phyloP scores from a whole-genome alignment of 2,797 vertebrate genomes.

The Betta splendens region DNA sequence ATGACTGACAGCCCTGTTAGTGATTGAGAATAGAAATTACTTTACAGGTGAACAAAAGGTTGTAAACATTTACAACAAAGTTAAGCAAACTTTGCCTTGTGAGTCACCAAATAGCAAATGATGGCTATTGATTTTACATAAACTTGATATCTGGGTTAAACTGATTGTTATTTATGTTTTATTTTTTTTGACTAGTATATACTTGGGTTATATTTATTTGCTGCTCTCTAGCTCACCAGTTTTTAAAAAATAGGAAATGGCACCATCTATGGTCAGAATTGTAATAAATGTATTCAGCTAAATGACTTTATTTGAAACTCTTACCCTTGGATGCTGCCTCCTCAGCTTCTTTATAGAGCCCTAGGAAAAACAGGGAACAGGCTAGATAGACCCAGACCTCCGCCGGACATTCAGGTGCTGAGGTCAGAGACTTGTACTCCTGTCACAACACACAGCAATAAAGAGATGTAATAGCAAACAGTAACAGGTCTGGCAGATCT shows the following conservation, averaged over 20 bases:
- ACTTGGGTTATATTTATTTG: too few species aligned
- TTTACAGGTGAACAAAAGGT: not conserved
- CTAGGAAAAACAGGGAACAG: conserved; percentile 92
- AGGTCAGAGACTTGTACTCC: conserved; percentile 89
- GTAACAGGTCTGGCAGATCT: too few species aligned
- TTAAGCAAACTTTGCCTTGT: not conserved
- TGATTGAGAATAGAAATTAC: not conserved
- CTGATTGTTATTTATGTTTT: too few species aligned
- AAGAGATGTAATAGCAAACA: conserved; percentile 11
- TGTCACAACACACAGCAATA: conserved; percentile 72
- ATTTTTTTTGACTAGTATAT: too few species aligned
- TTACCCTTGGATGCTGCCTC: conserved; percentile 91
- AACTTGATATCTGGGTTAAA: not conserved
- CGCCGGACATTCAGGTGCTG: conserved; percentile 80
- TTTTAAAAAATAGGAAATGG: too few species aligned
- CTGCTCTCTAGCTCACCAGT: too few species aligned
- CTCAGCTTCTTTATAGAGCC: conserved; percentile 94
- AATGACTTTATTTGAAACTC: not conserved
- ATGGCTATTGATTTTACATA: not conserved
- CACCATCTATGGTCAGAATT: too few species aligned
- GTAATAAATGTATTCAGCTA: not conserved
- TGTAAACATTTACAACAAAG: not conserved
- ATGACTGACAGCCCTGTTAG: not conserved
- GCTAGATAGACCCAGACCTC: conserved; percentile 95
- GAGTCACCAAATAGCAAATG: not conserved